Evolutionary conservation across 2,113 vertebrate species (phyloP), one percentile per base, ranked within the genome.

Genomic region (Erythrocercus mccallii): DNA sequence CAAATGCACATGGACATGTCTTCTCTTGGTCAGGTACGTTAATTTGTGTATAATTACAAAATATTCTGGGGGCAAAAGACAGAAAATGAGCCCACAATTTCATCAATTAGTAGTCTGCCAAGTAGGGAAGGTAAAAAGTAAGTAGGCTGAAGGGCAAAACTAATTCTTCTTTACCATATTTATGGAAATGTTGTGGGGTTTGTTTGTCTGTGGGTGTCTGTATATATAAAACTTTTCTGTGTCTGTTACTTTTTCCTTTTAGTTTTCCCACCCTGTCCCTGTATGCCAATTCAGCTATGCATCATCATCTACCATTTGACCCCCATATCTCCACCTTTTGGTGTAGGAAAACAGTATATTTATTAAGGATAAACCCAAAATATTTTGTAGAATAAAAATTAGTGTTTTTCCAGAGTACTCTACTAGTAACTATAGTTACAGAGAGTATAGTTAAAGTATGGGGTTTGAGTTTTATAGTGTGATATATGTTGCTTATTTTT

Each of bases 1-100:
- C 98, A 99, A 91, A 97, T 98, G 37, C 98, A 98, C 72, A 97
- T 98, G 86, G 98, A 98, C 31, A 96, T 97, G 30, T 95, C 97
- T 90, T 95, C 95, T 2, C 96, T 97, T 84, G 97, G 95, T 61
- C 98, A 99, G 99, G 99, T 99, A 98, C 0, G 95, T 82, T 89
- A 73, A 81, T 80, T 24, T 81, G 6, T 47, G 6, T 44, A 24
- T 86, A 79, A 27, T 51, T 77, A 23, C 11, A 77, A 62, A 83
- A 40, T 82, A 19, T 24, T 30, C 6, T 15, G 3, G 10, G 40
- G 24, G 40, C 11, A 3, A 1, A 24, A 53, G 19, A 45, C 31
- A 53, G 38, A 70, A 90, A 87, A 42, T 38, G 16, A 86, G 6
- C 8, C 33, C 61, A 38, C 5, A 42, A 4, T 48, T 91, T 86